phyloP scores from a whole-genome alignment of 1,140 invertebrate genomes.

The Drosophila baimaii region DNA sequence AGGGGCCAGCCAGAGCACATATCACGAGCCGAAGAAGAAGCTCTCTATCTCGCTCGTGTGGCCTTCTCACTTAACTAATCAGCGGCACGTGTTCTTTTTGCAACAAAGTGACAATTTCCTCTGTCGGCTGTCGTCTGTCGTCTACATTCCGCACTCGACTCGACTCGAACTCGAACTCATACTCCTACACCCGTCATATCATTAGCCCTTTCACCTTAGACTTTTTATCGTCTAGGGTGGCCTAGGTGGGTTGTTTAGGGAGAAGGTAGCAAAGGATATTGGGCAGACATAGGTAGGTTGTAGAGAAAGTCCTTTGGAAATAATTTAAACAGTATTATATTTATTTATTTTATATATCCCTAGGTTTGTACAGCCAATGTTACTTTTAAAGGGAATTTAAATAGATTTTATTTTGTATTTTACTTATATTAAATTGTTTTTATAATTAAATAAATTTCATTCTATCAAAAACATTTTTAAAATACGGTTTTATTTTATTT shows the following conservation, averaged over 20 bases:
- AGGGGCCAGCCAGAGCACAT: constrained; percentile 20
- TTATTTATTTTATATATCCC: too few species aligned
- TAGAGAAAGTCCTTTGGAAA: background rate
- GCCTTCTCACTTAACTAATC: constrained; percentile 68
- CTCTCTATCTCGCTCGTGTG: constrained; percentile 37
- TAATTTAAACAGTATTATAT: background rate
- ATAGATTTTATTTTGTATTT: too few species aligned
- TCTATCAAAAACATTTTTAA: too few species aligned
- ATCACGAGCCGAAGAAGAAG: constrained; percentile 27
- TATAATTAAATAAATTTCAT: too few species aligned
- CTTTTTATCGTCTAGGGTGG: background rate
- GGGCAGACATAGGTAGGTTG: background rate
- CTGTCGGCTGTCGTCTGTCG: constrained; percentile 20
- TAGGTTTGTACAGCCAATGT: too few species aligned
- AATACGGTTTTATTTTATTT: too few species aligned
- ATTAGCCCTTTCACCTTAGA: constrained; percentile 16
- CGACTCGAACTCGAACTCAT: background rate
- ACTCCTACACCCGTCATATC: constrained; percentile 17
- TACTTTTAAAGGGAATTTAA: too few species aligned
- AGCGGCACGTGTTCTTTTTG: constrained; percentile 77
- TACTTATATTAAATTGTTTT: too few species aligned
- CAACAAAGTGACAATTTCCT: constrained; percentile 78
- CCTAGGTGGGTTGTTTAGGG: constrained; percentile 5
- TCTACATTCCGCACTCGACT: background rate
- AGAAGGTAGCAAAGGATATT: background rate